Evolutionary conservation across 2,797 vertebrate genomes (phyloP).

Genomic region (Esox masquinongy): DNA sequence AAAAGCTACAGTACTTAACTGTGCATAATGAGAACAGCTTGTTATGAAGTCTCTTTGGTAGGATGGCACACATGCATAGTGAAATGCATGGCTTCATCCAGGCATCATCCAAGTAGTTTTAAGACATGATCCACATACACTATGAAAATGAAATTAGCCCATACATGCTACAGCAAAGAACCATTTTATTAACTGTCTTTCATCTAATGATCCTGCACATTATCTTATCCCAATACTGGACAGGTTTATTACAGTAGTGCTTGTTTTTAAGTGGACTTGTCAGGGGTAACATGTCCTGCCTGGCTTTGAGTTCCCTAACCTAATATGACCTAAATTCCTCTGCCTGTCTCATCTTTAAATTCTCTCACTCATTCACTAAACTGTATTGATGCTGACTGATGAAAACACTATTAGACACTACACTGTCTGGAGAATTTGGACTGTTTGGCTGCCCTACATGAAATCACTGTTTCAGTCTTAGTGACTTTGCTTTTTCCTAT

Average conservation of each 20-base stretch:
- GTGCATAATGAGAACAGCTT: background rate
- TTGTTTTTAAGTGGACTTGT: background rate
- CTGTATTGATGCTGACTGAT: background rate
- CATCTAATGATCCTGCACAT: background rate
- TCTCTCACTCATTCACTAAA: background rate
- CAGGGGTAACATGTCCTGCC: background rate
- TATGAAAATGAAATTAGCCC: background rate
- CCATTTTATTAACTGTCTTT: background rate
- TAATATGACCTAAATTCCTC: background rate
- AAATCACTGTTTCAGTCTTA: background rate
- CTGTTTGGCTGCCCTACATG: constrained; percentile 1
- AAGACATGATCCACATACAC: background rate
- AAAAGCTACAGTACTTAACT: background rate
- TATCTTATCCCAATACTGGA: background rate
- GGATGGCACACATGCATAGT: background rate
- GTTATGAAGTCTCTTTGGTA: background rate
- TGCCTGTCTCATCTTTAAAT: background rate
- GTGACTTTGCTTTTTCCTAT: background rate
- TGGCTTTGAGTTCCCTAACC: background rate
- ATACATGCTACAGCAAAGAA: background rate
- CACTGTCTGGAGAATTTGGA: constrained; percentile 12
- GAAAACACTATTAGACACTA: constrained; percentile 6
- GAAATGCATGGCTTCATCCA: background rate
- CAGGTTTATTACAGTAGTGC: background rate
- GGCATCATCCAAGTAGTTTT: background rate